Percentiles rank a stretch among this genome's conserved stretches.
These are phyloP conservation scores for Drosophila saltans DNA, from an alignment of 1,140 invertebrate species.

Conservation along the genomic window DNA sequence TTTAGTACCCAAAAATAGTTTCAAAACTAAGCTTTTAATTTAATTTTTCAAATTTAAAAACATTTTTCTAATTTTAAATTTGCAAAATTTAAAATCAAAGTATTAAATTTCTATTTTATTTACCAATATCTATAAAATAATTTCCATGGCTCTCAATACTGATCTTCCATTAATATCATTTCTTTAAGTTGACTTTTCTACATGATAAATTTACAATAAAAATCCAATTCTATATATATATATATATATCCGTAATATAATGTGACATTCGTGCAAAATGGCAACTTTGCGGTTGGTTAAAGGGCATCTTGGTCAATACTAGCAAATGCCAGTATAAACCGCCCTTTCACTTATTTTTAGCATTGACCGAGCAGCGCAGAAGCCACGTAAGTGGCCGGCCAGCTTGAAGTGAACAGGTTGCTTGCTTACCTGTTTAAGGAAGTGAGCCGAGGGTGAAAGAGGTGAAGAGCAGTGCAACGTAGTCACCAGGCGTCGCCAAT, in stretches of 20 bases:
- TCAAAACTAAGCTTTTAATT: no score
- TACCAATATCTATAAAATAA: no score
- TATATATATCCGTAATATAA: neutral
- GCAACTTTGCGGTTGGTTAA: slow-evolving; percentile 15
- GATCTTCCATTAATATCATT: neutral
- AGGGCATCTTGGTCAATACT: slow-evolving; percentile 50
- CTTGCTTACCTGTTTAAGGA: slow-evolving; percentile 20
- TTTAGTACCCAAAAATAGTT: no score
- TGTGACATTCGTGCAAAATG: slow-evolving; percentile 32
- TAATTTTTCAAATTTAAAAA: no score
- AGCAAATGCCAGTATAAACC: slow-evolving; percentile 43
- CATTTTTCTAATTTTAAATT: no score
- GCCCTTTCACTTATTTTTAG: slow-evolving; percentile 57
- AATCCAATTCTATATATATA: no score
- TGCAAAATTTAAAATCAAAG: no score
- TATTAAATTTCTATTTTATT: no score
- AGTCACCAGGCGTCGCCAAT: slow-evolving; percentile 60
- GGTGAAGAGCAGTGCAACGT: slow-evolving; percentile 42
- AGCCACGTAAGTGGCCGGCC: slow-evolving; percentile 47
- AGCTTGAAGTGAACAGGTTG: slow-evolving; percentile 48
- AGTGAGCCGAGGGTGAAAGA: slow-evolving; percentile 3
- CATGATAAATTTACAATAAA: slow-evolving; percentile 8
- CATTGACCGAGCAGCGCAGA: slow-evolving; percentile 43
- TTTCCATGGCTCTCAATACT: neutral
- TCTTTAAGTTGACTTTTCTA: neutral